Evolutionary conservation across 2,888 invertebrate genomes (phyloP).

Genomic region (Hydriomena furcata): DNA sequence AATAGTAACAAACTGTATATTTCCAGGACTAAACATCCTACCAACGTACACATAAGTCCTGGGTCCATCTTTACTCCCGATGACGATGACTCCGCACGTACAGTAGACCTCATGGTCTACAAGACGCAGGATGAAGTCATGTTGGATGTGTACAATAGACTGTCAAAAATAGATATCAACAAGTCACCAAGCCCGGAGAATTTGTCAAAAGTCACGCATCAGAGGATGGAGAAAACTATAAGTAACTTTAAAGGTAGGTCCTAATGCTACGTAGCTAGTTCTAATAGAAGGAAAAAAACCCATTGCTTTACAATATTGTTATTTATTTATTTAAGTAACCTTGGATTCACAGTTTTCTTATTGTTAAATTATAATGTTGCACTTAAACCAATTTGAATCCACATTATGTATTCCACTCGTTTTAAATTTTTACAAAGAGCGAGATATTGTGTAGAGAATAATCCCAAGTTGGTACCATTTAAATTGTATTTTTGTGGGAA

Average conservation of each 20-base stretch:
- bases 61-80: constrained; percentile 68
- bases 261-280: no score
- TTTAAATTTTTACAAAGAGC: no score
- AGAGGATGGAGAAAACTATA: constrained; percentile 76
- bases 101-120: constrained; percentile 76
- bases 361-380: no score
- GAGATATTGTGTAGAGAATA: no score
- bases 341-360: no score
- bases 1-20: background rate
- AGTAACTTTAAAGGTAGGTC: constrained; percentile 66
- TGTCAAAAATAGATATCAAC: constrained; percentile 70
- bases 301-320: no score
- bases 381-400: no score
- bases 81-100: constrained; percentile 66
- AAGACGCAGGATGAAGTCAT: constrained; percentile 80
- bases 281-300: no score
- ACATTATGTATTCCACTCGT: no score
- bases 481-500: no score
- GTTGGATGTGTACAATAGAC: constrained; percentile 75
- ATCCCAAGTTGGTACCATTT: no score
- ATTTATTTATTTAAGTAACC: no score
- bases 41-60: constrained; percentile 67
- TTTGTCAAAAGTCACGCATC: constrained; percentile 72
- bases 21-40: constrained; percentile 57
- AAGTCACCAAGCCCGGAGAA: constrained; percentile 72